These are phyloP conservation scores for Drosophila truncata DNA, from an alignment of 1,140 invertebrate species.

Conservation along the genomic window DNA sequence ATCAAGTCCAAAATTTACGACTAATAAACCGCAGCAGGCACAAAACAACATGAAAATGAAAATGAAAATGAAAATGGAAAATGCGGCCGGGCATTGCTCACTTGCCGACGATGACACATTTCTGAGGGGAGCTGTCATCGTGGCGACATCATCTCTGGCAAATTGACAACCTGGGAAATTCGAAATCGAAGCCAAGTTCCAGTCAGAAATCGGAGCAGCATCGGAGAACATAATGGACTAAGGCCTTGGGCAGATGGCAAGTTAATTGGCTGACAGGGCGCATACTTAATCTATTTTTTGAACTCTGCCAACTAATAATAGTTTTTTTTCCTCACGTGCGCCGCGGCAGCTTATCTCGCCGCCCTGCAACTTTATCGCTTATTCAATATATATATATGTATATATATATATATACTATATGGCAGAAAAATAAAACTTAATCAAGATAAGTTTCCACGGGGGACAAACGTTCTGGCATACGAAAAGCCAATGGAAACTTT, in stretches of 20 bases:
- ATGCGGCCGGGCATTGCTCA: conserved; percentile 28
- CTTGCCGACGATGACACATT: conserved; percentile 38
- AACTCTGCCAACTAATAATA: conserved; percentile 43
- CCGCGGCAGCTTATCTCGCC: conserved; percentile 37
- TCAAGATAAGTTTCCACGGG: conserved; percentile 37
- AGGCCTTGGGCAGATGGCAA: conserved; percentile 13
- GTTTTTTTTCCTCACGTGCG: conserved; percentile 49
- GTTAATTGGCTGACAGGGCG: conserved; percentile 43
- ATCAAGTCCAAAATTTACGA: conserved; percentile 51
- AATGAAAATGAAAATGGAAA: conserved; percentile 50
- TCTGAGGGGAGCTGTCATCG: conserved; percentile 32
- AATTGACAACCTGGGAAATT: conserved; percentile 37
- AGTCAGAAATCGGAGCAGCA: background rate
- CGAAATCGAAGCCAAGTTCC: background rate
- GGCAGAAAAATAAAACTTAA: conserved; percentile 43
- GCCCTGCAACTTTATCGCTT: conserved; percentile 35
- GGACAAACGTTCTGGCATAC: conserved; percentile 17
- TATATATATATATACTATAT: conserved; percentile 13
- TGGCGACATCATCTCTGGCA: conserved; percentile 35
- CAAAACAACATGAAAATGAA: conserved; percentile 42
- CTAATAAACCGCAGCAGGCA: conserved; percentile 43
- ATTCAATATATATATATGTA: conserved; percentile 24
- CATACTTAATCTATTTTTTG: conserved; percentile 49
- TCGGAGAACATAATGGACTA: conserved; percentile 18
- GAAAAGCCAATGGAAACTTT: conserved; percentile 48